Evolutionary conservation across 2,113 vertebrate species (phyloP).

Genomic region (Ovis canadensis): DNA sequence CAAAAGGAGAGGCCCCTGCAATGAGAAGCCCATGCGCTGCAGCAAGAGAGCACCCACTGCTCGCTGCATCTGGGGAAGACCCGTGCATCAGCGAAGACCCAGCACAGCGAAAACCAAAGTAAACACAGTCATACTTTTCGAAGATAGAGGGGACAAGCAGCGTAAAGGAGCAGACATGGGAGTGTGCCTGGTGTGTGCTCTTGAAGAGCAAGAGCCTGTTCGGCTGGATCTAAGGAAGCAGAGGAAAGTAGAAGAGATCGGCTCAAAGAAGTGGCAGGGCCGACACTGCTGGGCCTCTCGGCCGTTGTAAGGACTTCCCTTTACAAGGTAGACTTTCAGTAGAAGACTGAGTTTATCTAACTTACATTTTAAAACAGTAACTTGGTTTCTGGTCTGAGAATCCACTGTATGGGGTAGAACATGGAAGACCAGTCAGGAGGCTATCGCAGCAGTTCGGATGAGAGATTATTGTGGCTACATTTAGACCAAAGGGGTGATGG

Average conservation of each 20-base stretch:
- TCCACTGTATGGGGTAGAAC: background rate
- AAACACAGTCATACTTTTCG: accelerated
- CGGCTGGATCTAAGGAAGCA: background rate
- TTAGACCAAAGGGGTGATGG: background rate
- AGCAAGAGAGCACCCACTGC: accelerated
- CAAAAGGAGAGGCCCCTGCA: background rate
- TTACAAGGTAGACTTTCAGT: background rate
- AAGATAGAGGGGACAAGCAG: background rate
- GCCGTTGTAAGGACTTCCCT: background rate
- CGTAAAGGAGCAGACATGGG: background rate
- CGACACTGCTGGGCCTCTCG: background rate
- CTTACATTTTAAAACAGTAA: background rate
- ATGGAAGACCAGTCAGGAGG: background rate
- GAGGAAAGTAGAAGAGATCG: background rate
- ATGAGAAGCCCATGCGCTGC: accelerated
- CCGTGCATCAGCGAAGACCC: background rate
- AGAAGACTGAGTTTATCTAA: background rate
- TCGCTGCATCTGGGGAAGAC: background rate
- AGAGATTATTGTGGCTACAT: background rate
- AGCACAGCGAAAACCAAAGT: background rate
- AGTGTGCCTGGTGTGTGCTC: background rate
- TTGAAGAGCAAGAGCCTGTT: background rate
- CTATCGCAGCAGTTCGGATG: background rate
- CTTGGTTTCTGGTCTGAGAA: background rate
- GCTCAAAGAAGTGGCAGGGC: background rate